Evolutionary conservation across 2,888 invertebrate genomes (phyloP).

Genomic region (Synanthedon myopaeformis): DNA sequence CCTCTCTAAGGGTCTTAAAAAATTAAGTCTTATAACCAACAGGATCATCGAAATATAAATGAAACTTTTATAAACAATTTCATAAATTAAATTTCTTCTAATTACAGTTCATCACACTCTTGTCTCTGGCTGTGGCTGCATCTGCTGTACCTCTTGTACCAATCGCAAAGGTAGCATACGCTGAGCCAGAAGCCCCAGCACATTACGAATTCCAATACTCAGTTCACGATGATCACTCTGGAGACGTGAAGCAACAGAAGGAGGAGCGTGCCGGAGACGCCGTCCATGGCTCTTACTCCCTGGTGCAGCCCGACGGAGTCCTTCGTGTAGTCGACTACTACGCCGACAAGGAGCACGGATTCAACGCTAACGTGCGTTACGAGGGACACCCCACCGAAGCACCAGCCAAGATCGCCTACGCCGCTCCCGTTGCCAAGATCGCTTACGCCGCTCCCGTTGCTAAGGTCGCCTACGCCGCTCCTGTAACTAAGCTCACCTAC

Average conservation of each 20-base stretch:
- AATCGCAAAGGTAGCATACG: conserved; percentile 35
- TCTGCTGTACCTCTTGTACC: conserved; percentile 20
- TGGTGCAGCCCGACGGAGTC: conserved; percentile 58
- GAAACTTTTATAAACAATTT: not conserved
- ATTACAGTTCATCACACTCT: conserved; percentile 35
- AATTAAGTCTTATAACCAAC: no score
- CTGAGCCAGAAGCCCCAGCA: conserved; percentile 43
- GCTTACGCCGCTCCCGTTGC: conserved; percentile 14
- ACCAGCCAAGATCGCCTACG: conserved; percentile 10
- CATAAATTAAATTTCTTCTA: not conserved
- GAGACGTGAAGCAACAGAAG: conserved; percentile 59
- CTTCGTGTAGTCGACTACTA: conserved; percentile 59
- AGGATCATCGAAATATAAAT: no score
- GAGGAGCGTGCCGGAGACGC: conserved; percentile 51
- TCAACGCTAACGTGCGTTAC: conserved; percentile 57
- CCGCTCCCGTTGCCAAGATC: conserved; percentile 7
- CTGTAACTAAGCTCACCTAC: conserved; percentile 20
- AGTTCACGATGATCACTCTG: conserved; percentile 51
- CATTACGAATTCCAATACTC: conserved; percentile 58
- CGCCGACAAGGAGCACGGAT: conserved; percentile 50
- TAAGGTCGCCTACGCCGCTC: conserved; percentile 16
- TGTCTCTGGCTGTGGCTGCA: conserved; percentile 35
- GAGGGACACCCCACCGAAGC: conserved; percentile 39
- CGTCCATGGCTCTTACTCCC: conserved; percentile 58
- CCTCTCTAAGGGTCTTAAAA: no score